Evolutionary conservation across 2,888 invertebrate species (phyloP).

Genomic region (Lottia scabra): DNA sequence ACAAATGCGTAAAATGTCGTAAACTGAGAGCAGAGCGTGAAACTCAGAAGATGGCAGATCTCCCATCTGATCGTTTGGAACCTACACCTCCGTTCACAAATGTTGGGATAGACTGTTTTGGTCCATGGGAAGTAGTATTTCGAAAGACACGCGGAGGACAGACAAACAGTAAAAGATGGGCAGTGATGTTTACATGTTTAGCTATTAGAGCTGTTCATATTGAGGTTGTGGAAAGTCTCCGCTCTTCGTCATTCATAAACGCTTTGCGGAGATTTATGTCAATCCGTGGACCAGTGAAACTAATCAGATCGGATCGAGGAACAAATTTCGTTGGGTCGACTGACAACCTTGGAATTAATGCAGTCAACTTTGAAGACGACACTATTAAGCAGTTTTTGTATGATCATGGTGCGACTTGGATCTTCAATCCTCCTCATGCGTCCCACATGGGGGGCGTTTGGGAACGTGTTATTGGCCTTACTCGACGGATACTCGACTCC

Average conservation of each 20-base stretch:
- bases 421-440: conserved; percentile 32
- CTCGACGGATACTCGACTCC: conserved; percentile 32
- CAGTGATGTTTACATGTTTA: conserved; percentile 34
- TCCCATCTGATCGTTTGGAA: conserved; percentile 26
- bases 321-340: not conserved
- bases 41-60: conserved; percentile 31
- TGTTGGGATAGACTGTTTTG: conserved; percentile 34
- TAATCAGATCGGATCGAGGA: not conserved
- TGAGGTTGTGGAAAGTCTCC: conserved; percentile 35
- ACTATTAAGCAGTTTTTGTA: conserved; percentile 2
- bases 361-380: not conserved
- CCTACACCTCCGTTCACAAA: conserved; percentile 27
- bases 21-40: conserved; percentile 22
- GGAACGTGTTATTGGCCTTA: conserved; percentile 32
- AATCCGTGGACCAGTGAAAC: conserved; percentile 7
- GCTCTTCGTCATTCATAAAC: conserved; percentile 37
- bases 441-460: conserved; percentile 35
- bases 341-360: not conserved
- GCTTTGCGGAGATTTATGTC: conserved; percentile 31
- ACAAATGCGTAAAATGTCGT: conserved; percentile 23
- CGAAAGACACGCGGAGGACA: conserved; percentile 31
- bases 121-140: conserved; percentile 30
- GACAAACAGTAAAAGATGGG: conserved; percentile 34
- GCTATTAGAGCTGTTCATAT: conserved; percentile 35
- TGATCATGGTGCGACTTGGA: conserved; percentile 23